Base-by-base conservation (phyloP, 2,113 vertebrate genomes). In the Lipophrys pholis region DNA sequence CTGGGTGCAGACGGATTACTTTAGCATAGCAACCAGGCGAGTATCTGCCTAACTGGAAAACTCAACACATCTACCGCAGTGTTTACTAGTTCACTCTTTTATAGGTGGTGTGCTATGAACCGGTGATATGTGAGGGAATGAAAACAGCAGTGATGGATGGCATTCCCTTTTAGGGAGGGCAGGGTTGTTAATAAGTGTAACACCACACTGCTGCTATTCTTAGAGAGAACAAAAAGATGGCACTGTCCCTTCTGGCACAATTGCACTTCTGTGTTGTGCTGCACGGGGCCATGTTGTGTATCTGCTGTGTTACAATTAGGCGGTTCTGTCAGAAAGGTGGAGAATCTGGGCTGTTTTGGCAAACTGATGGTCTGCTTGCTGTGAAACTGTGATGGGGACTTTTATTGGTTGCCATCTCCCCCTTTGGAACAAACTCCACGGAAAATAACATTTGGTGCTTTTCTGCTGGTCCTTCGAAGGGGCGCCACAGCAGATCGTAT, bases 31-130 rank as follows among this genome's bases (percentile, higher is more conserved):
- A 51, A 68, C 63, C 6, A 35, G 21, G 51, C 63, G 41, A 38
- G 55, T 75, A 56, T 75, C 43, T 74, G 52, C 66, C 30, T 55
- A 54, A 68, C 15, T 61, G 38, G 48, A 72, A 30, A 9, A 75
- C 65, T 15, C 38, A 60, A 59, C 17, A 66, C 35, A 52, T 73
- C 54, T 61, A 51, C 12, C 2, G 59, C 41, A 61, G 43, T 35
- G 39, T 57, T 62, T 49, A 35, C 9, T 8, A 40, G 42, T 48
- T 50, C 42, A 42, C 49, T 9, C 7, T 54, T 54, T 17, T 21
- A 56, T 7, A 56, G 54, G 21, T 30, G 21, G 15, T 30, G 21
- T 30, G 21, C 21, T 63, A 42, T 43, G 42, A 63, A 30, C 9
- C 10, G 48, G 16, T n/a, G 50, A 61, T 14, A 36, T 9, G n/a